phyloP scores from a whole-genome alignment of 2,797 vertebrate species.

The Enteromius fasciolatus region DNA sequence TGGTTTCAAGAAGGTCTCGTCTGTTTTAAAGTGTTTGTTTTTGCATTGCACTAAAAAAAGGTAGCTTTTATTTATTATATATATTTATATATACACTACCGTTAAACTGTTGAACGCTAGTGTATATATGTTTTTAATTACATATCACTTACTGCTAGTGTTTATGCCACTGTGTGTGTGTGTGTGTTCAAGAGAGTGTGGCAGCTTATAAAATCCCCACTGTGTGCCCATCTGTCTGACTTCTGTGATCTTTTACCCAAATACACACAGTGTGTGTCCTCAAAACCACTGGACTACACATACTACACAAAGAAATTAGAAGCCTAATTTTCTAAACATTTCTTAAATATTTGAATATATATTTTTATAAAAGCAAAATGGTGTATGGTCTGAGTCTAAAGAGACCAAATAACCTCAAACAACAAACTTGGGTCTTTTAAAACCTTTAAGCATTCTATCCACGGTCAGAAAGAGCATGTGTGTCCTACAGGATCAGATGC shows the following conservation, averaged over 20 bases:
- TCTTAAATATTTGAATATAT: neutral
- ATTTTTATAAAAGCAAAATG: neutral
- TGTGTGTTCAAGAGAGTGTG: conserved; percentile 29
- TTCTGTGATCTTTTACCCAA: conserved; percentile 30
- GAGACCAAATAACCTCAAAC: neutral
- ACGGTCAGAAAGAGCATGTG: neutral
- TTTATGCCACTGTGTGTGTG: conserved; percentile 6
- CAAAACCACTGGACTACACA: conserved; percentile 27
- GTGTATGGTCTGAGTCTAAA: neutral
- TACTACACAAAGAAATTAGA: neutral
- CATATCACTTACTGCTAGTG: neutral
- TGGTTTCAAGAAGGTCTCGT: too few relatives aligned
- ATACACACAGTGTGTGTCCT: conserved; percentile 5
- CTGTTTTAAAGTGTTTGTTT: too few relatives aligned
- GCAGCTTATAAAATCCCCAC: conserved; percentile 34
- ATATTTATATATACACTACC: too few relatives aligned
- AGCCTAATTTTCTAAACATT: neutral
- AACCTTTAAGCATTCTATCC: neutral
- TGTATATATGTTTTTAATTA: neutral
- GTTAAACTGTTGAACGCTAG: too few relatives aligned
- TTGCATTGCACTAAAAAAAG: too few relatives aligned
- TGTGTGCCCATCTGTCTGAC: conserved; percentile 26
- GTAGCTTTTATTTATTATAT: too few relatives aligned
- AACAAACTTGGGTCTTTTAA: neutral
- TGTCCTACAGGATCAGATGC: conserved; percentile 1